Base-by-base conservation (phyloP, 1,140 invertebrate species). In the Drosophila kanapiae region DNA sequence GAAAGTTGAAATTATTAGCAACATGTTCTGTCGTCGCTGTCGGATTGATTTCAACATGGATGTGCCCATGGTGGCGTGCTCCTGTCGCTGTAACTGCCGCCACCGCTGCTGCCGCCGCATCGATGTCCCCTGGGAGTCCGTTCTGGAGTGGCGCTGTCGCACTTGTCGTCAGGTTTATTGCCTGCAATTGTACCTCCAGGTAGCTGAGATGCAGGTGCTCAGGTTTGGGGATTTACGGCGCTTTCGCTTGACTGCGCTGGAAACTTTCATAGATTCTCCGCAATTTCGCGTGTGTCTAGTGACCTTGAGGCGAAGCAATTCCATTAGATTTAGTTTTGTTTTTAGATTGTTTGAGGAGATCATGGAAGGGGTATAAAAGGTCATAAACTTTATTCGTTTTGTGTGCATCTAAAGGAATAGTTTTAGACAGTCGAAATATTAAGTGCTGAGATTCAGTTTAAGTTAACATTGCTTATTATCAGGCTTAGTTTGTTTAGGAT, bases 21-120 rank as follows among this genome's bases (percentile, higher is more conserved):
- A 53, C 59, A 92, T 92, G 91, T 92, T 92, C 82, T 92, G 91
- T 87, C 91, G 88, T 72, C 87, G 85, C 68, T 92, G 91, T 49
- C 90, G 91, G 91, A 87, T 92, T 84, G 91, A 92, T 87, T 92
- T 92, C 75, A 72, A 59, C 37, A 40, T 35, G 56, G 63, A 57
- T 14, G 78, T 76, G 40, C 18, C 61, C 42, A 74, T 61, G 62
- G 58, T 80, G 57, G 76, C 75, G 47, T 72, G 78, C n/a, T 85
- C 82, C 14, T 88, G 91, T 57, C 82, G 77, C 16, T 92, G 91
- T 54, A 6, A 33, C 29, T 78, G 74, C 9, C 60, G 80, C 53
- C 63, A 51, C 33, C 86, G 75, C 64, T 82, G 87, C 27, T 61
- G 53, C 75, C 72, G 71, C 65, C 91, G 90, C 49, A 68, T 77